Percentiles rank a stretch among this genome's conserved stretches.
These are phyloP conservation scores for Drosophila nr. medialis DNA, from an alignment of 2,888 invertebrate species.

Conservation along the genomic window DNA sequence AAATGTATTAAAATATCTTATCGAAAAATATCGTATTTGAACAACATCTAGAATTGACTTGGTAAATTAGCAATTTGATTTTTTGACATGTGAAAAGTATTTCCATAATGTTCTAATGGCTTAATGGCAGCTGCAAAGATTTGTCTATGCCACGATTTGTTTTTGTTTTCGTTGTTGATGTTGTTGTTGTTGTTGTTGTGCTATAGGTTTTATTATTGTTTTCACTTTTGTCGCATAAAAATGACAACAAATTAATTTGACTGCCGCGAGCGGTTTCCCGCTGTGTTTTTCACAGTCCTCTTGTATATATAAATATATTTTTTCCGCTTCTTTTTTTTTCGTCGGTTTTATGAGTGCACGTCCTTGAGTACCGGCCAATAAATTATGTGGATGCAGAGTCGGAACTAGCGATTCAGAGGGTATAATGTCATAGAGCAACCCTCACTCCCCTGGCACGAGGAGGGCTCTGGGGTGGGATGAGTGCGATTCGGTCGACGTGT, in stretches of 20 bases:
- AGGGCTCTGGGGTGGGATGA: slow-evolving; percentile 15
- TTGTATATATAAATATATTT: slow-evolving; percentile 14
- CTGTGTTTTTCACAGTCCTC: slow-evolving; percentile 76
- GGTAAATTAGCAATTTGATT: not conserved
- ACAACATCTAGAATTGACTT: not conserved
- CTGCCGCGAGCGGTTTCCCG: slow-evolving; percentile 74
- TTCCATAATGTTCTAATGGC: slow-evolving; percentile 11
- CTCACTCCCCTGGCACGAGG: slow-evolving; percentile 56
- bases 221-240: slow-evolving; percentile 80
- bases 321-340: slow-evolving; percentile 21
- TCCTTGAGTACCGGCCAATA: slow-evolving; percentile 71
- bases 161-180: slow-evolving; percentile 30
- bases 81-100: not conserved
- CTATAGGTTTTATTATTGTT: slow-evolving; percentile 62
- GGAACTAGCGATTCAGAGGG: slow-evolving; percentile 35
- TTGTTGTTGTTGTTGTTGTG: slow-evolving; percentile 15
- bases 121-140: slow-evolving; percentile 64
- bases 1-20: not conserved
- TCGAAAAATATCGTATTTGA: not conserved
- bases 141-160: slow-evolving; percentile 16
- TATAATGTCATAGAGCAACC: slow-evolving; percentile 69
- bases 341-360: slow-evolving; percentile 45
- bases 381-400: slow-evolving; percentile 66
- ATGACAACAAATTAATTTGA: slow-evolving; percentile 81
- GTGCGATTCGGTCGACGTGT: slow-evolving; percentile 54